A percentile compares a stretch with the other conserved stretches of the same genome.
These are phyloP conservation scores for Stenichneumon culpator DNA, from an alignment of 2,888 invertebrate species.

Conservation along the genomic window DNA sequence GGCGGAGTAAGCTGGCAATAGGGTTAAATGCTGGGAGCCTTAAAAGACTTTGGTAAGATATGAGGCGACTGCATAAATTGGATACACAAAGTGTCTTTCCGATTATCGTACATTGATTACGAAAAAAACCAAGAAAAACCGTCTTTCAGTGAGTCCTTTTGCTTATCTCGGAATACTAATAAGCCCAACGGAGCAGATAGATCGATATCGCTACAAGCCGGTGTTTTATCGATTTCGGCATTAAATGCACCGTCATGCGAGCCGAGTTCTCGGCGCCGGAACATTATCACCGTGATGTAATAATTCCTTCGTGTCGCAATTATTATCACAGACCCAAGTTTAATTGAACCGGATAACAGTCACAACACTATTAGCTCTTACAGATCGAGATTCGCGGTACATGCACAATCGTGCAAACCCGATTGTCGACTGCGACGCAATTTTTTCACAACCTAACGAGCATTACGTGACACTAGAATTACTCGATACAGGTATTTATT, in stretches of 20 bases:
- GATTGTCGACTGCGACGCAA: not conserved
- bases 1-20: too few relatives aligned
- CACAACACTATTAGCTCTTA: conserved; percentile 15
- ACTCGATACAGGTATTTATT: not conserved
- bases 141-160: too few relatives aligned
- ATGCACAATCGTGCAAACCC: not conserved
- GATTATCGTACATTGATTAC: too few relatives aligned
- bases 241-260: conserved; percentile 25
- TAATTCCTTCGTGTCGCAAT: conserved; percentile 9
- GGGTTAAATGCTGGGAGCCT: too few relatives aligned
- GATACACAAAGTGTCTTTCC: too few relatives aligned
- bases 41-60: too few relatives aligned
- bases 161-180: not conserved
- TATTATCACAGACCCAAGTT: conserved; percentile 7
- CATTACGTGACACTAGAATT: not conserved
- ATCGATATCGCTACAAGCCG: not conserved
- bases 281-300: conserved; percentile 14
- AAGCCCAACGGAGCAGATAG: not conserved
- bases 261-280: not conserved
- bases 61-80: too few relatives aligned
- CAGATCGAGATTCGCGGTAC: not conserved
- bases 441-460: not conserved
- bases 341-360: conserved; percentile 7
- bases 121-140: too few relatives aligned
- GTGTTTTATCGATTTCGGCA: not conserved